Evolutionary conservation across 1,140 invertebrate species (phyloP).

Genomic region (Odontomachus brunneus): DNA sequence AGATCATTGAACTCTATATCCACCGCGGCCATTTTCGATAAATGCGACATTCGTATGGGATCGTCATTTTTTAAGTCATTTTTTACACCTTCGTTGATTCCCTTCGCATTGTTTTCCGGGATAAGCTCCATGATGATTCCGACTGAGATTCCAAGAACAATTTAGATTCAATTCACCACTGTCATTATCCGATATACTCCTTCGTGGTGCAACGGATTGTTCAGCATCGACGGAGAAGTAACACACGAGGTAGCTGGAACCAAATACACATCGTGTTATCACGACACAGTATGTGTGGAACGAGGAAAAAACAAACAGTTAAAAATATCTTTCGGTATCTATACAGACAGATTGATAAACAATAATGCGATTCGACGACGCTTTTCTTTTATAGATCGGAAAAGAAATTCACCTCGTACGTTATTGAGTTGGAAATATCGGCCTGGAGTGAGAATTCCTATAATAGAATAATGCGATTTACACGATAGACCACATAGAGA

Average conservation of each 20-base stretch:
- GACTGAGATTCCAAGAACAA: not conserved
- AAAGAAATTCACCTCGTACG: too few species aligned
- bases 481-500: too few species aligned
- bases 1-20: conserved; percentile 91
- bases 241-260: not conserved
- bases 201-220: not conserved
- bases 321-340: too few species aligned
- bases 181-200: conserved; percentile 24
- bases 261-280: too few species aligned
- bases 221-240: not conserved
- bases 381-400: too few species aligned
- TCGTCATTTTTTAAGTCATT: not conserved
- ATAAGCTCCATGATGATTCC: conserved; percentile 33
- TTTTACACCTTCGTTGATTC: not conserved
- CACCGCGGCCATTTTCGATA: conserved; percentile 85
- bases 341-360: too few species aligned
- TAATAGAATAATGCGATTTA: too few species aligned
- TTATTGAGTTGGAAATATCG: too few species aligned
- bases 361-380: too few species aligned
- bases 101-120: not conserved
- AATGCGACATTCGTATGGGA: conserved; percentile 39
- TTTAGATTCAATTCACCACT: not conserved
- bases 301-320: too few species aligned
- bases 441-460: too few species aligned
- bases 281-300: too few species aligned